Conservation (phyloP, 1,140 invertebrate species). For the Leucophenga varia region DNA sequence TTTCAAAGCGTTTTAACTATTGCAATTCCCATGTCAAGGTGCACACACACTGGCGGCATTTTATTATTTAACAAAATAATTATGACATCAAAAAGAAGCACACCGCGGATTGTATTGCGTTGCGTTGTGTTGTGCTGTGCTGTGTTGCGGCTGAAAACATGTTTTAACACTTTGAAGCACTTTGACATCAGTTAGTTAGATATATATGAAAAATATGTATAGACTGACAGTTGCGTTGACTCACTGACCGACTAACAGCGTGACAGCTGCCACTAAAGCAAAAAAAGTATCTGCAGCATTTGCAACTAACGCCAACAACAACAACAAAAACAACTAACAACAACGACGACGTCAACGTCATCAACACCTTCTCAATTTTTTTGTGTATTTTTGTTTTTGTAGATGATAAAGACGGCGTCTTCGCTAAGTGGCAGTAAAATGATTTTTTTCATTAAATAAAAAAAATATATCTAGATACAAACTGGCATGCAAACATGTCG, state of each 20-base stretch:
- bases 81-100: conserved; percentile 46
- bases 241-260: background rate
- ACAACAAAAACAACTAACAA: no score
- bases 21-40: no score
- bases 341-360: no score
- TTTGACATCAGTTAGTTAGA: conserved; percentile 29
- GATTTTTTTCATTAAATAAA: conserved; percentile 37
- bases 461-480: conserved; percentile 36
- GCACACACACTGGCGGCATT: background rate
- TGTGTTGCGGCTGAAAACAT: conserved; percentile 15
- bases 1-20: no score
- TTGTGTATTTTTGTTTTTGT: no score
- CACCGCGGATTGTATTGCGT: no score
- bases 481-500: background rate
- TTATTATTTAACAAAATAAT: conserved; percentile 45
- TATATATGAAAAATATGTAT: conserved; percentile 30
- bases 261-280: no score
- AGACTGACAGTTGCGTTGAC: no score
- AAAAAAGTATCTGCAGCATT: no score
- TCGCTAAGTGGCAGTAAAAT: conserved; percentile 50
- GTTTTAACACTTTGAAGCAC: conserved; percentile 37
- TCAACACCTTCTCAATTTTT: no score
- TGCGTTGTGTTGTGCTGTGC: background rate
- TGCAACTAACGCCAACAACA: no score
- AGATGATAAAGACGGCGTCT: no score